Percentiles rank a stretch among this genome's conserved stretches.
Evolutionary conservation across 2,113 vertebrate genomes (phyloP).

Genomic region (Rhagologus leucostigma): DNA sequence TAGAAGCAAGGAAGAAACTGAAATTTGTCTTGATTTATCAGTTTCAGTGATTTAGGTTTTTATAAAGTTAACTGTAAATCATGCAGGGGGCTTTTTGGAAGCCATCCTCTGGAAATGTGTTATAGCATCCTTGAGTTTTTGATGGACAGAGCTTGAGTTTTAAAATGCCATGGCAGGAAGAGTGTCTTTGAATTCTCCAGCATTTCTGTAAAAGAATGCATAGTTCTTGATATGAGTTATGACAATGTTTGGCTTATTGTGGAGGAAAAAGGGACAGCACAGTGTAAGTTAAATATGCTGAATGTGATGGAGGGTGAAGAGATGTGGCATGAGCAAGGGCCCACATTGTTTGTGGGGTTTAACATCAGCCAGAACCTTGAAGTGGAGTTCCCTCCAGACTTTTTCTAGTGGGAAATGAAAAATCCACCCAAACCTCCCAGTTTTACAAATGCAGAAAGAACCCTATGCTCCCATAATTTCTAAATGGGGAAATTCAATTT

Average conservation of each 20-base stretch:
- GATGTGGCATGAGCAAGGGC: background rate
- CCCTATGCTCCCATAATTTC: background rate
- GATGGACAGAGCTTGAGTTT: background rate
- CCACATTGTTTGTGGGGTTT: background rate
- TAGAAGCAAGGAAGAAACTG: background rate
- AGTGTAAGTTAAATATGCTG: background rate
- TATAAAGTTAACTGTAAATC: background rate
- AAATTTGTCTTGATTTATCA: background rate
- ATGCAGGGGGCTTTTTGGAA: background rate
- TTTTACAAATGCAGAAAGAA: background rate
- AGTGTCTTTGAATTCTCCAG: background rate
- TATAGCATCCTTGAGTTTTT: background rate
- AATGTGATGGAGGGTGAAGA: background rate
- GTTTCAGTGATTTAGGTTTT: background rate
- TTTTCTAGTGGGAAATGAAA: background rate
- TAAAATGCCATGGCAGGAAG: background rate
- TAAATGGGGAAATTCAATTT: background rate
- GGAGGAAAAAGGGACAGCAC: background rate
- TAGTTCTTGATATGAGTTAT: background rate
- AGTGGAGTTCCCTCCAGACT: background rate
- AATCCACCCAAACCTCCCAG: background rate
- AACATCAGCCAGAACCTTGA: background rate
- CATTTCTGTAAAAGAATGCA: background rate
- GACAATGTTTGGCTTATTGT: background rate
- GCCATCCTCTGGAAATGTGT: background rate